phyloP scores from a whole-genome alignment of 2,797 vertebrate genomes.

The Phataginus tricuspis region DNA sequence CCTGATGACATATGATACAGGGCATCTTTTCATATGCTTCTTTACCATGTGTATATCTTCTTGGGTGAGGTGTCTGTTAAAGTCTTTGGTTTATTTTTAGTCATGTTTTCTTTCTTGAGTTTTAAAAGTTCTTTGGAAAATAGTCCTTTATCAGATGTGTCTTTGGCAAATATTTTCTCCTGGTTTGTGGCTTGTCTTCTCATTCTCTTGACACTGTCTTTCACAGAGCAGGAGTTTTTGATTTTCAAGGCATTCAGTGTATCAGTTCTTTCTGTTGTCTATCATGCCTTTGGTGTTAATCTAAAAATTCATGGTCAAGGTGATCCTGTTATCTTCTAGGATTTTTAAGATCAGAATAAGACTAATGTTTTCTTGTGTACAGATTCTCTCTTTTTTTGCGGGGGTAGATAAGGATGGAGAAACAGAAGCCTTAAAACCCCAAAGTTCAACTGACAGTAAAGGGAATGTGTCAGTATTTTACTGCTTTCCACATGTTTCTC shows the following conservation, averaged over 20 bases:
- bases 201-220: background rate
- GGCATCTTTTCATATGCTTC: background rate
- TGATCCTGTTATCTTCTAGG: background rate
- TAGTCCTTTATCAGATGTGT: background rate
- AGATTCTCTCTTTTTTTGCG: background rate
- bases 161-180: background rate
- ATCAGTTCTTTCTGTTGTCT: background rate
- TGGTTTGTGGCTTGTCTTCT: background rate
- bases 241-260: background rate
- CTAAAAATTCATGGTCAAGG: background rate
- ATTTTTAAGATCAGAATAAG: background rate
- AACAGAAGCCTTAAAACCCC: fast-evolving
- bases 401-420: too few relatives aligned
- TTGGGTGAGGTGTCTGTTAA: background rate
- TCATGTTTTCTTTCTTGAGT: background rate
- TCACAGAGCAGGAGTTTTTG: background rate
- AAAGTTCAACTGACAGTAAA: background rate
- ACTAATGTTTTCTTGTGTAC: background rate
- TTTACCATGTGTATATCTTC: background rate
- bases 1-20: background rate
- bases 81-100: background rate
- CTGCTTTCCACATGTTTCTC: background rate
- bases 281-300: background rate
- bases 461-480: background rate
- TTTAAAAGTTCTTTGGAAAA: background rate